Conservation (phyloP, 2,888 invertebrate genomes). For the Artemia sp. region DNA sequence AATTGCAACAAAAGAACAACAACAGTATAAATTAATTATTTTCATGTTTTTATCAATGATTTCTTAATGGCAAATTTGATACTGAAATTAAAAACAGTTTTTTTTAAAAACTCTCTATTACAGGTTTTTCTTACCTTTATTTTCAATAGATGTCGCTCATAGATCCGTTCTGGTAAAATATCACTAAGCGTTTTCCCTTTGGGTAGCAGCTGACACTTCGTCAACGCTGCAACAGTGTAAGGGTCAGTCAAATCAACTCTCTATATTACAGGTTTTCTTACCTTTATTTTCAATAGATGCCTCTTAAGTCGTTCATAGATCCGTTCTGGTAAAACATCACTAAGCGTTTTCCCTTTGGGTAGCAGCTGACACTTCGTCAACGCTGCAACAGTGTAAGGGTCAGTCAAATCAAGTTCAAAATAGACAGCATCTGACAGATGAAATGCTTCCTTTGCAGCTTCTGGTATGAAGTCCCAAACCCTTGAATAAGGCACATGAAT, state of each 20-base stretch:
- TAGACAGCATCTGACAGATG: conserved; percentile 33
- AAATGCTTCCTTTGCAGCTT: conserved; percentile 37
- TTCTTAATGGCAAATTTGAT: too few species aligned
- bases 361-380: conserved; percentile 36
- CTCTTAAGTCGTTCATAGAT: conserved; percentile 34
- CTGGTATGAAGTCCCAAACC: conserved; percentile 39
- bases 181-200: conserved; percentile 29
- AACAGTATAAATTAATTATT: too few species aligned
- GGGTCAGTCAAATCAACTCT: conserved; percentile 38
- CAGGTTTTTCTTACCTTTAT: conserved; percentile 27
- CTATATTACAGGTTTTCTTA: not conserved
- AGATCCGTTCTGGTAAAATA: conserved; percentile 34
- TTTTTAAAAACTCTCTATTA: too few species aligned
- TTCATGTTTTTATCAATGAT: too few species aligned
- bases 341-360: conserved; percentile 30
- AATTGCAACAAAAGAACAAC: too few species aligned
- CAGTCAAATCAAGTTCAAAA: conserved; percentile 39
- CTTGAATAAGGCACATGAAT: conserved; percentile 41
- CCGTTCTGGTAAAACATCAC: conserved; percentile 33
- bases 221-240: conserved; percentile 34
- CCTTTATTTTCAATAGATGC: conserved; percentile 34
- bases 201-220: conserved; percentile 36
- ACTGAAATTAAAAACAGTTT: too few species aligned
- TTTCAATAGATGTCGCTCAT: conserved; percentile 34
- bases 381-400: conserved; percentile 35